Base-by-base conservation (phyloP, 1,140 invertebrate species). In the Drosophila ercepeae region DNA sequence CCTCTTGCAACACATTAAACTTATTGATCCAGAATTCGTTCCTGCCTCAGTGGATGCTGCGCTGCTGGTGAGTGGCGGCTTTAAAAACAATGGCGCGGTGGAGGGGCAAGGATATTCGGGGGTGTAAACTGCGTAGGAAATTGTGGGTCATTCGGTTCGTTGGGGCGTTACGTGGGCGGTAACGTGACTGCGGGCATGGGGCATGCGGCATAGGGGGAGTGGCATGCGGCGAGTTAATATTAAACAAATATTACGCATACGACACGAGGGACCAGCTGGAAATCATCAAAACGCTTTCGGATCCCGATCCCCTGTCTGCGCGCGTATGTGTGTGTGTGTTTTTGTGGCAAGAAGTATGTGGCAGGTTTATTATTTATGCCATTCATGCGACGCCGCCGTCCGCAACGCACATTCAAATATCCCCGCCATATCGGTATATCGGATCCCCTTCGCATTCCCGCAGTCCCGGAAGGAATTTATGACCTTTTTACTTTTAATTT, bases 231-330 rank as follows among this genome's bases (percentile, higher is more conserved):
- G 51, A 77, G 54, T 77, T 78, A 61, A 73, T 78, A 78, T 78
- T 72, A 78, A 68, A 73, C 71, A 79, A 78, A 78, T 74, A 78
- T 70, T 78, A 58, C 75, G 75, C 70, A 78, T 78, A 78, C 75
- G 70, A 69, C 75, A 64, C 75, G 21, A 42, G 75, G 76, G 76
- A 78, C 64, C 76, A 59, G 42, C 41, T 71, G 53, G 21, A 73
- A 68, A 78, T 67, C 75, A 73, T 77, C 55, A 78, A 78, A 32
- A 61, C 41, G 48, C 59, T 39, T 29, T 55, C 44, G 27, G 41
- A 25, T 6, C 27, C n/a, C n/a, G n/a, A n/a, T n/a, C n/a, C n/a
- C n/a, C 13, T 27, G n/a, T 25, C 19, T 48, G 34, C 21, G 21
- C 3, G 44, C 8, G 32, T 25, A 13, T 5, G n/a, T 16, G 42